Evolutionary conservation across 2,113 vertebrate species (phyloP), one percentile per base, ranked within the genome.

Genomic region (Zapornia atra): DNA sequence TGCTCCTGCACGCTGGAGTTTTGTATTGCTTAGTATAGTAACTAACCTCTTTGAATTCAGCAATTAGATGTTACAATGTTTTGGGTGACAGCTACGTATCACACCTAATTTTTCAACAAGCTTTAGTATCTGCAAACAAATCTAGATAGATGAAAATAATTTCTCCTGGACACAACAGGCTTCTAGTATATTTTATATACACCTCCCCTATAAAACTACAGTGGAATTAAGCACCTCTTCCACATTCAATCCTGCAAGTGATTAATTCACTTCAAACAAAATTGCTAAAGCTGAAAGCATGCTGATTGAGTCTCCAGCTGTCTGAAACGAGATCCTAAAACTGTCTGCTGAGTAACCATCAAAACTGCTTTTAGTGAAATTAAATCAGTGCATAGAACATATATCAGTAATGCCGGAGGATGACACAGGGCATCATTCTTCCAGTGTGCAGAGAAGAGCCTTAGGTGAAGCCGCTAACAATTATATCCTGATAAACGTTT

Each of bases 291-390:
- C 56, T 73, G 77, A 94, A 94, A 82, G 72, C 73, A 89, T 28
- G 21, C 24, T 53, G 70, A 79, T 51, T 36, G 70, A 92, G 56
- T 44, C 70, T 86, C 53, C 77, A 91, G 69, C 77, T 84, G 80
- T 60, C 66, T 68, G 38, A 75, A 87, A 94, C 16, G 92, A 56
- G 94, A 60, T 78, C 24, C 29, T 89, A 75, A 64, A 96, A 61
- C 48, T 15, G 40, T 60, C 84, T 94, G 81, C 65, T 16, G 33
- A 84, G 42, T 40, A 92, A 84, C 68, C 10, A 24, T 1, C 76
- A 60, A 42, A 90, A 95, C 71, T 0, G n/a, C 69, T 94, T 95
- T 94, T 82, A 96, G 81, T 36, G 51, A 93, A 24, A 96, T 93
- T 96, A 87, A 94, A 87, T 79, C 80, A 65, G 63, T 50, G 57